Conservation (phyloP, 2,888 invertebrate genomes). For the Nephrotoma flavescens region DNA sequence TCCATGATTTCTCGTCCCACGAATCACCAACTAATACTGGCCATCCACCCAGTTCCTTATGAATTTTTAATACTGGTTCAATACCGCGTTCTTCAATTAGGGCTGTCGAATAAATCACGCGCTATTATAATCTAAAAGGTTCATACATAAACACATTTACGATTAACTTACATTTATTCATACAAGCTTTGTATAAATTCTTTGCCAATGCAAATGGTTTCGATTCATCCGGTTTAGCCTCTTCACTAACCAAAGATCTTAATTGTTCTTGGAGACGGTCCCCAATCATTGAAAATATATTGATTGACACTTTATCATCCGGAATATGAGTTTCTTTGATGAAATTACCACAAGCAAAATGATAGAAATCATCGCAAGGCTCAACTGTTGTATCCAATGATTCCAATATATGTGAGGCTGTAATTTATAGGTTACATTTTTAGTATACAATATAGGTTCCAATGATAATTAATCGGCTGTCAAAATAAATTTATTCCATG, state of each 20-base stretch:
- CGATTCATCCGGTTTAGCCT: conserved; percentile 24
- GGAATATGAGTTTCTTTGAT: conserved; percentile 51
- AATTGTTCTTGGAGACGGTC: conserved; percentile 33
- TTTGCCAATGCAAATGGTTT: conserved; percentile 32
- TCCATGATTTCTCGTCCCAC: conserved; percentile 56
- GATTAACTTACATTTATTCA: conserved; percentile 29
- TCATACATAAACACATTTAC: not conserved
- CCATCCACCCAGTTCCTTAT: conserved; percentile 81
- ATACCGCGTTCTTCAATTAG: conserved; percentile 67
- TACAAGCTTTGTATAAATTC: conserved; percentile 32
- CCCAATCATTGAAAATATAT: conserved; percentile 31
- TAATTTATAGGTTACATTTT: not conserved
- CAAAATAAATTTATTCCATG: not conserved
- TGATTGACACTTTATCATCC: conserved; percentile 41
- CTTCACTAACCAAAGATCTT: conserved; percentile 28
- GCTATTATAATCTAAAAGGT: conserved; percentile 7
- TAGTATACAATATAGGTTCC: not conserved
- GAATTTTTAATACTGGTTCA: conserved; percentile 52
- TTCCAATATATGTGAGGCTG: conserved; percentile 46
- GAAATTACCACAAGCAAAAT: conserved; percentile 60
- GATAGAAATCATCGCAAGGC: conserved; percentile 66
- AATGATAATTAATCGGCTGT: not conserved
- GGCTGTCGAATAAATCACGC: conserved; percentile 34
- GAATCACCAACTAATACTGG: conserved; percentile 66
- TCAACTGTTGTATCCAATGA: conserved; percentile 51